Base-by-base conservation (phyloP, 2,797 vertebrate genomes). In the Monodelphis domestica region DNA sequence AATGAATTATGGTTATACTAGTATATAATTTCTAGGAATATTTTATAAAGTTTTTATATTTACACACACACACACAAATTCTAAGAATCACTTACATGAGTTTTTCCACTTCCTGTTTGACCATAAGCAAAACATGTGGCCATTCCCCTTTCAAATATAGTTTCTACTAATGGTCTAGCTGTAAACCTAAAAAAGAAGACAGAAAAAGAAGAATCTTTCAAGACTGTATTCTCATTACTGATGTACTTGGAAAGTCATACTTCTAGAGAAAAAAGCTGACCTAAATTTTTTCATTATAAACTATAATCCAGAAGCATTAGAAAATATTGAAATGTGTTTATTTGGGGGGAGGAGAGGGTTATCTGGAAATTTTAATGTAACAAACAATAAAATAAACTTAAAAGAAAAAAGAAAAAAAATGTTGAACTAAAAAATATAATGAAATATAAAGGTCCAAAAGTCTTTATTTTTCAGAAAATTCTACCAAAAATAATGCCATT, bases 51-150 rank as follows among this genome's bases (percentile, higher is more conserved):
- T n/a, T n/a, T n/a, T n/a, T n/a, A n/a, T n/a, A n/a, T n/a, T n/a
- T n/a, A n/a, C n/a, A n/a, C n/a, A n/a, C n/a, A n/a, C n/a, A n/a
- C n/a, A n/a, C n/a, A n/a, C n/a, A n/a, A n/a, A n/a, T n/a, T n/a
- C n/a, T n/a, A n/a, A n/a, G n/a, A n/a, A n/a, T 93, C 91, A 98
- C 99, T 98, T 98, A 99, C 99, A 84, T 99, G 99, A 14, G 99
- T 99, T 98, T 99, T 99, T 90, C 99, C 99, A 97, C 99, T 99
- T 97, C 99, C 99, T 17, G 99, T 99, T 97, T 99, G 99, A 55
- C 99, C 99, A 94, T 99, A 99, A 0, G 99, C 99, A 96, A 99
- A 99, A 97, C 99, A 99, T 3, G 99, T 99, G 10, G 99, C 99
- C 99, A 99, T 99, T 84, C 99, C 99, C 52, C 99, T 98, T 98